phyloP scores from a whole-genome alignment of 2,113 vertebrate species.

The Cettia cetti region DNA sequence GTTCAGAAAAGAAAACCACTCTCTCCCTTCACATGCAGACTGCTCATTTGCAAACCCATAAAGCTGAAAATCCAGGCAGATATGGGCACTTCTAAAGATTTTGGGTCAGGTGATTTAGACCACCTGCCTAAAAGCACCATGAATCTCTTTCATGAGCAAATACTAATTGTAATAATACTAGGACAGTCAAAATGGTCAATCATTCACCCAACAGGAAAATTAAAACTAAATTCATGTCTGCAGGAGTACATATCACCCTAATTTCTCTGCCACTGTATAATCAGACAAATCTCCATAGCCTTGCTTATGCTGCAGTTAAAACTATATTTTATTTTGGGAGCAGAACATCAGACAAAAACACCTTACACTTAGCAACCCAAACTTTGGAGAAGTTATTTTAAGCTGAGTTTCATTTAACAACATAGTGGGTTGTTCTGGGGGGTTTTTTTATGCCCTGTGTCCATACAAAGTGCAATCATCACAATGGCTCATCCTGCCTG shows the following conservation, averaged over 20 bases:
- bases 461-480: background rate
- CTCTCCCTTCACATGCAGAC: background rate
- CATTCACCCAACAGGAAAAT: background rate
- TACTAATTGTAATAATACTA: background rate
- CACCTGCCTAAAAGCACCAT: background rate
- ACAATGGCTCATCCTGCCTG: background rate
- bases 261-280: background rate
- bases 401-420: background rate
- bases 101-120: background rate
- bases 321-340: background rate
- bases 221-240: background rate
- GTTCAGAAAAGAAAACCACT: background rate
- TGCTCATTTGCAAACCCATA: background rate
- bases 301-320: background rate
- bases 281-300: background rate
- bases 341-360: background rate
- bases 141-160: background rate
- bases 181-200: background rate
- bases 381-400: background rate
- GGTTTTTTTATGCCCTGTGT: rapidly evolving
- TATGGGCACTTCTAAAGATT: background rate
- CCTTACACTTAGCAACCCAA: background rate
- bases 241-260: background rate
- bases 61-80: background rate
- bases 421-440: background rate